Percentiles rank a stretch among this genome's conserved stretches.
phyloP scores from a whole-genome alignment of 2,888 invertebrate species.

The Plagodis pulveraria region DNA sequence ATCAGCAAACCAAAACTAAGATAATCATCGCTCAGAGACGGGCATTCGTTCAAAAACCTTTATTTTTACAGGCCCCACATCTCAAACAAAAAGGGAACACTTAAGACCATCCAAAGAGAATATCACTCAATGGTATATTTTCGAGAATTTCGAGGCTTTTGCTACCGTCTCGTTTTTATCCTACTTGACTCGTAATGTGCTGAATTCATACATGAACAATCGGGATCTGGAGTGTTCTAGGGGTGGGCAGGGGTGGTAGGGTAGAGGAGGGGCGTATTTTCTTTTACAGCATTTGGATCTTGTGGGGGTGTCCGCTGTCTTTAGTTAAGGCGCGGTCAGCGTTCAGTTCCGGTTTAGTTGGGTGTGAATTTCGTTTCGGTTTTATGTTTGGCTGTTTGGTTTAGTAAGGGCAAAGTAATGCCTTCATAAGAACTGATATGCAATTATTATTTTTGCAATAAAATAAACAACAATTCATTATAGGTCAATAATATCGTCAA shows the following conservation, averaged over 20 bases:
- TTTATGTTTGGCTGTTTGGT: no score
- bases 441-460: no score
- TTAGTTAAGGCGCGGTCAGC: conserved; percentile 49
- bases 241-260: conserved; percentile 38
- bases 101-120: conserved; percentile 54
- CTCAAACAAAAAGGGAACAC: conserved; percentile 43
- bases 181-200: conserved; percentile 88
- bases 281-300: conserved; percentile 66
- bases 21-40: conserved; percentile 10
- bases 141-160: conserved; percentile 64
- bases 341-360: conserved; percentile 33
- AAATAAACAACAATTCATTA: no score
- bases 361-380: no score
- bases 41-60: conserved; percentile 26
- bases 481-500: no score
- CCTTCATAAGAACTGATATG: no score
- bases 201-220: conserved; percentile 90
- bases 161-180: conserved; percentile 81
- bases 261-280: conserved; percentile 54
- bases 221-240: conserved; percentile 69
- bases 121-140: conserved; percentile 76
- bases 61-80: conserved; percentile 33
- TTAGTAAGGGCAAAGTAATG: no score
- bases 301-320: conserved; percentile 44
- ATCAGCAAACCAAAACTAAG: conserved; percentile 28